These are phyloP conservation scores for Octopus bimaculoides DNA, from an alignment of 1,140 invertebrate genomes.

Conservation along the genomic window DNA sequence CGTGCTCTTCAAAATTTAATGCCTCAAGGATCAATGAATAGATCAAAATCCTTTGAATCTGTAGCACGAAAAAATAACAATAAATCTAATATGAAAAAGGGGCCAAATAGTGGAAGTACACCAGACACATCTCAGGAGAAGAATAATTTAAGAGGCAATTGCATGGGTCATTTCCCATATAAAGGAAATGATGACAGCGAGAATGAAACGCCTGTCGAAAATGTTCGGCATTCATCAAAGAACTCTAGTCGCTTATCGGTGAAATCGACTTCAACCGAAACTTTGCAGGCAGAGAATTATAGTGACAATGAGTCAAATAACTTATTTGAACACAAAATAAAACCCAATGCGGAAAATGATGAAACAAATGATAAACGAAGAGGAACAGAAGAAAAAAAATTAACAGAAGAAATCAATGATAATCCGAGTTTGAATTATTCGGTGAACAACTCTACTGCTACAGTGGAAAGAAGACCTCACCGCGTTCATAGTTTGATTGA, in stretches of 20 bases:
- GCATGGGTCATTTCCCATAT: not conserved
- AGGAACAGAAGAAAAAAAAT: slow-evolving; percentile 1
- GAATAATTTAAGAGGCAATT: not conserved
- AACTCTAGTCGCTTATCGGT: slow-evolving; percentile 42
- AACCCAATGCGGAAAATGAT: slow-evolving; percentile 15
- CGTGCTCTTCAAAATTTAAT: slow-evolving; percentile 42
- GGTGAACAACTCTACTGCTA: no score
- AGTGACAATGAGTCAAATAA: slow-evolving; percentile 38
- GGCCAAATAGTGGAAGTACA: slow-evolving; percentile 24
- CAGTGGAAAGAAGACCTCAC: no score
- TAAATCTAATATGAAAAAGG: slow-evolving; percentile 18
- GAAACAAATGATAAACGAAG: slow-evolving; percentile 13
- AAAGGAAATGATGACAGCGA: slow-evolving; percentile 43
- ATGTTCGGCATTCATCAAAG: slow-evolving; percentile 34
- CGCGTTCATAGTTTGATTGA: no score
- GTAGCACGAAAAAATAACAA: slow-evolving; percentile 34
- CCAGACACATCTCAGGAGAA: slow-evolving; percentile 23
- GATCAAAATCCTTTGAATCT: slow-evolving; percentile 49
- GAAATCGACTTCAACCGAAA: slow-evolving; percentile 49
- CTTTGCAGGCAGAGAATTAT: slow-evolving; percentile 39
- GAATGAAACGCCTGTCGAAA: slow-evolving; percentile 31
- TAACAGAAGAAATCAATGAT: not conserved
- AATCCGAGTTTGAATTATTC: not conserved
- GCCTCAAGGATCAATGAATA: slow-evolving; percentile 38
- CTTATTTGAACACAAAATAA: slow-evolving; percentile 29